Evolutionary conservation across 2,113 vertebrate species (phyloP), one percentile per base, ranked within the genome.

Genomic region (Tapirus terrestris): DNA sequence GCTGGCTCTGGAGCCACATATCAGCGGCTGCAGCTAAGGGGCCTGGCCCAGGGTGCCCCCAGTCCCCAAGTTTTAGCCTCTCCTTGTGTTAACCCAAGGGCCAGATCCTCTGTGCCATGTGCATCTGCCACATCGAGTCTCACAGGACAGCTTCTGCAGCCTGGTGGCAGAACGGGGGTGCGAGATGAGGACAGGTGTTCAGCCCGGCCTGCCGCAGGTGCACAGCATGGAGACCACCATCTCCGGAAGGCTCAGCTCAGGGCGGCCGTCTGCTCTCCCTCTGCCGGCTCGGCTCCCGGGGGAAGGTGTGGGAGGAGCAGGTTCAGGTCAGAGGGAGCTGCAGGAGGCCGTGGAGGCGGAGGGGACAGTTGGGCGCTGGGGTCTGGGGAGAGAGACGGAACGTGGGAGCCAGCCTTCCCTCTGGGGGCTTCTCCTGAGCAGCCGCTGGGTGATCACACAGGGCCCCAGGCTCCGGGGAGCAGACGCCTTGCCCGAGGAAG

Each of bases 201-300:
- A 36, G 45, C 43, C 43, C n/a, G 5, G 17, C 80, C 43, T 36
- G 43, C 43, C 3, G 2, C 14, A 53, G 45, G n/a, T 3, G 12
- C 8, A 18, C 0, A 17, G 2, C 1, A 2, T 68, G 72, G 36
- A 79, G 36, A 14, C 31, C 18, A 10, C 4, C 0, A 0, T 18
- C 45, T 36, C 88, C 8, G 7, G 1, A 17, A 48, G 31, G 45
- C 4, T 36, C 63, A 14, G 33, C 33, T n/a, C 16, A 3, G 36
- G 16, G 48, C 33, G 3, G 48, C 23, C 13, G 0, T 10, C 39
- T 18, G 70, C 31, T 39, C 39, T 61, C 70, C 86, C 53, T 63
- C 36, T 18, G 29, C 29, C 3, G 16, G 45, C 45, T 33, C 16
- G 6, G 3, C 29, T 33, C 43, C 45, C 16, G 1, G 16, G 75